A percentile compares a stretch with the other conserved stretches of the same genome.
These are phyloP conservation scores for Pararge aegeria DNA, from an alignment of 1,140 invertebrate genomes.

Conservation along the genomic window DNA sequence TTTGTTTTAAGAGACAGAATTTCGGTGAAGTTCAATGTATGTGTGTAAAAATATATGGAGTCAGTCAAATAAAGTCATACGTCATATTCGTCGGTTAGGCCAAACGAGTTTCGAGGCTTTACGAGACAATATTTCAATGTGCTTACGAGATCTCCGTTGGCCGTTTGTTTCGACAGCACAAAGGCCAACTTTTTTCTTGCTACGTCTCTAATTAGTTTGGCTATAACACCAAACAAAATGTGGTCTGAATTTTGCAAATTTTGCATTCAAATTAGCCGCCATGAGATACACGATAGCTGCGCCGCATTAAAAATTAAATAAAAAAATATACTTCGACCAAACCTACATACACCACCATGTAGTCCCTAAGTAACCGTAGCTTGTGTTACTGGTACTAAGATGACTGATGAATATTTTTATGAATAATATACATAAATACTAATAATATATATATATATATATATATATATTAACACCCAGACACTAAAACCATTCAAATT, in stretches of 20 bases:
- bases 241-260: background rate
- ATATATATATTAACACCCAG: too few relatives aligned
- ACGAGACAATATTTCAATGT: conserved; percentile 74
- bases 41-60: conserved; percentile 60
- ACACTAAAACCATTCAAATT: too few relatives aligned
- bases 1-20: background rate
- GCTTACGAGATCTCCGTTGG: conserved; percentile 61
- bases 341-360: too few relatives aligned
- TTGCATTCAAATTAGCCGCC: background rate
- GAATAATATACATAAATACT: too few relatives aligned
- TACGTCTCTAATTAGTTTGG: conserved; percentile 25
- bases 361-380: too few relatives aligned
- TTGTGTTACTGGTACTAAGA: too few relatives aligned
- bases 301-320: too few relatives aligned
- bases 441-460: too few relatives aligned
- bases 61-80: conserved; percentile 73
- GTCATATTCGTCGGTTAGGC: conserved; percentile 64
- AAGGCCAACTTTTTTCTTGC: conserved; percentile 20
- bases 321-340: too few relatives aligned
- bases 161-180: conserved; percentile 53
- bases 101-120: conserved; percentile 58
- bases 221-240: background rate
- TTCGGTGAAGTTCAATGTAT: conserved; percentile 5
- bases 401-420: too few relatives aligned
- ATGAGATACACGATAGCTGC: too few relatives aligned